A percentile compares a stretch with the other conserved stretches of the same genome.
phyloP scores from a whole-genome alignment of 2,113 vertebrate genomes.

The cattle (Bos taurus) region DNA sequence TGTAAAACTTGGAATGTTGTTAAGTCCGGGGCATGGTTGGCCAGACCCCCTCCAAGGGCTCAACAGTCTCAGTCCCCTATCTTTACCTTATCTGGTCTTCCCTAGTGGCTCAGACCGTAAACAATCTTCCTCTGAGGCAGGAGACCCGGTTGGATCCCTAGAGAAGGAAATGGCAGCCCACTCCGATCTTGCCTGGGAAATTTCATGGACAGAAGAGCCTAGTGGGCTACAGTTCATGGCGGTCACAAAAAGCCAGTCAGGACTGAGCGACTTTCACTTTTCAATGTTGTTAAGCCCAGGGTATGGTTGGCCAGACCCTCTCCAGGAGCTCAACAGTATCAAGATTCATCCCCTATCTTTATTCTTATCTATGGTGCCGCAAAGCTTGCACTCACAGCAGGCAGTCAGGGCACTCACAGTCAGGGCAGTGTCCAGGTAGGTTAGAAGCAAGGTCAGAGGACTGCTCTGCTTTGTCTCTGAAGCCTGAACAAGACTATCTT shows the following conservation, averaged over 20 bases:
- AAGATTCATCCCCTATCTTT: neutral
- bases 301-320: neutral
- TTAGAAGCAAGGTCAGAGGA: neutral
- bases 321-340: neutral
- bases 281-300: neutral
- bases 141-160: neutral
- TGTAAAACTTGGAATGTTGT: neutral
- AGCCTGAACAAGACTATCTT: neutral
- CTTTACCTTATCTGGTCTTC: neutral
- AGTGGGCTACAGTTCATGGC: neutral
- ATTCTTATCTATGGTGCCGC: neutral
- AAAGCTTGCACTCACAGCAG: neutral
- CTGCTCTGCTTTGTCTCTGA: neutral
- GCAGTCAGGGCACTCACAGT: neutral
- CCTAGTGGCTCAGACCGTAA: neutral
- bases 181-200: neutral
- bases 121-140: neutral
- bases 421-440: neutral
- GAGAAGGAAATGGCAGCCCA: neutral
- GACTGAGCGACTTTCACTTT: neutral
- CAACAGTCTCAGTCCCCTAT: neutral
- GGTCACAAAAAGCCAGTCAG: neutral
- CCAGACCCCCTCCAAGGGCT: neutral
- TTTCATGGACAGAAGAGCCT: neutral
- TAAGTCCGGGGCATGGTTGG: neutral